These are phyloP conservation scores for Drosophila orena DNA, from an alignment of 1,140 invertebrate genomes.

Conservation along the genomic window DNA sequence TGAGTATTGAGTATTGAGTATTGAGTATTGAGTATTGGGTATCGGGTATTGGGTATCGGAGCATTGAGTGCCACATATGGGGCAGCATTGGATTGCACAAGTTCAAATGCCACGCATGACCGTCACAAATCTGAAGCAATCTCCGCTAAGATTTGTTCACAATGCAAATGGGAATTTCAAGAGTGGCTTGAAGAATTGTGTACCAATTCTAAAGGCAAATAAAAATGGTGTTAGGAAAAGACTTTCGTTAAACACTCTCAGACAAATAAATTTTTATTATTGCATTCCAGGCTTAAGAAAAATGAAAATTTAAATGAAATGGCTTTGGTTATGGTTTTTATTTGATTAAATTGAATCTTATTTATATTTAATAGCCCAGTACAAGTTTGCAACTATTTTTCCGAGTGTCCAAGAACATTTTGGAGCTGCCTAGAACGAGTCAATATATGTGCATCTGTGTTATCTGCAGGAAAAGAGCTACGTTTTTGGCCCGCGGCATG, in stretches of 20 bases:
- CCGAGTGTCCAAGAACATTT: slow-evolving; percentile 27
- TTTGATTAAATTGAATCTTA: too few relatives aligned
- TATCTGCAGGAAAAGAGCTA: slow-evolving; percentile 48
- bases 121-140: slow-evolving; percentile 63
- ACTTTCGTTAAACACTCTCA: neutral
- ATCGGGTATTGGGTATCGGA: neutral
- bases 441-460: slow-evolving; percentile 21
- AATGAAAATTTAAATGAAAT: too few relatives aligned
- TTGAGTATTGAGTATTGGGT: neutral
- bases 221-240: neutral
- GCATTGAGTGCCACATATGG: slow-evolving; percentile 22
- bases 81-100: slow-evolving; percentile 37
- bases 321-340: too few relatives aligned
- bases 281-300: too few relatives aligned
- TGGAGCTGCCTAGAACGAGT: slow-evolving; percentile 3
- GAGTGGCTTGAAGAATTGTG: neutral
- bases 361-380: too few relatives aligned
- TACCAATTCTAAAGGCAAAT: neutral
- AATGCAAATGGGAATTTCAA: slow-evolving; percentile 19
- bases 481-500: slow-evolving; percentile 57
- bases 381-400: neutral
- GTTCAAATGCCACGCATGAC: slow-evolving; percentile 72
- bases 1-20: neutral
- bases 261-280: too few relatives aligned
- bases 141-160: slow-evolving; percentile 16